Base-by-base conservation (phyloP, 2,888 invertebrate species). In the Heliconius aoede region DNA sequence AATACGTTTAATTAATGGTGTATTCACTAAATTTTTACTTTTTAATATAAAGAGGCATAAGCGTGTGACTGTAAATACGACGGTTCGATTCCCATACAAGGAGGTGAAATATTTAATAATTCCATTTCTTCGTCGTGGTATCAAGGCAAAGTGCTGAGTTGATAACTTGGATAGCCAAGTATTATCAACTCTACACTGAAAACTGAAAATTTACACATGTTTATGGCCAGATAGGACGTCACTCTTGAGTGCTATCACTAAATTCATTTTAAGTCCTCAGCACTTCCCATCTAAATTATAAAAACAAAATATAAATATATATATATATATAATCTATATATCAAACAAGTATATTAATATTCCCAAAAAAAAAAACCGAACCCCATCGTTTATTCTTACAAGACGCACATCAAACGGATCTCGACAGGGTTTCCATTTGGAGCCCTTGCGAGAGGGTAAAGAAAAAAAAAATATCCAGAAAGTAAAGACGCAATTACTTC, bases 401-500 rank as follows among this genome's bases (percentile, higher is more conserved):
- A 89, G 87, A 87, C 86, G 84, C 72, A 86, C 86, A 86, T 88
- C 87, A 88, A 88, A 87, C 86, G 83, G 78, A 82, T 83, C 81
- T 80, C 80, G 79, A 81, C 81, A 83, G 84, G 85, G 83, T 84
- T 84, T 84, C 85, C 83, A 84, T 85, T 86, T 81, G 82, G 79
- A 86, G 84, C 90, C 92, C 89, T 89, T 83, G 80, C 83, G 82
- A 85, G 86, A 84, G 85, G 86, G 86, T 86, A 87, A 86, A 85
- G 85, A 85, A 86, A 88, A 89, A 88, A 89, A 89, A 90, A 91
- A 90, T 46, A 89, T 85, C 89, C 81, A 85, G 86, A 40, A 86
- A 88, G 87, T 85, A 88, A 93, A 94, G 93, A 93, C 93, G 93
- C 90, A 93, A 94, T 93, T 93, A 93, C 85, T 88, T 79, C 89